Base-by-base conservation (phyloP, 2,888 invertebrate genomes). In the Amiota mariae region DNA sequence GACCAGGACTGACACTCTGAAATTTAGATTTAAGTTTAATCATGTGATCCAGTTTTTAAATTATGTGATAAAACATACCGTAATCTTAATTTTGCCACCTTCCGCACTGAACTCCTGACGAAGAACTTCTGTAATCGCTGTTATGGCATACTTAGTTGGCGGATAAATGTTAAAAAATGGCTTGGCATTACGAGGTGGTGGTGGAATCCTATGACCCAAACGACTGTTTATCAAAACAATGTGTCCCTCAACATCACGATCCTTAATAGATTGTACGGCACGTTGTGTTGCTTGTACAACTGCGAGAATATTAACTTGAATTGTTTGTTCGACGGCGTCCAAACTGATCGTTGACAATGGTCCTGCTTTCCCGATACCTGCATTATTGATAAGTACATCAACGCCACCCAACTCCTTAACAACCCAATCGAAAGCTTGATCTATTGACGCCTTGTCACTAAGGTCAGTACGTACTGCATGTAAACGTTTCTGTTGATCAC, bases 321-420 rank as follows among this genome's bases (percentile, higher is more conserved):
- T 78, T 0, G 89, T 80, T 48, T 87, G 76, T n/a, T 79, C 73
- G 1, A 83, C 47, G 2, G 70, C 56, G 0, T 67, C 57, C 1
- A 75, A 48, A 48, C 79, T 72, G 76, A 78, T 76, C 1, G 73
- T 77, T 8, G 57, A 51, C 4, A 85, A 51, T 56, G 77, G 77
- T 0, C 85, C 82, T 0, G 15, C 6, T 20, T 36, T 72, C 1
- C 76, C 3, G 1, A 91, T 79, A 1, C 91, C 93, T 8, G 93
- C 93, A 81, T 92, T 92, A 82, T 93, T 93, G 8, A 93, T 83
- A 68, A 92, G 88, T 4, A 93, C 89, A 80, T 92, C 91, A 46
- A 92, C 88, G 1, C 91, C 91, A 0, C 92, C 92, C 0, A 91
- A 80, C 1, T 89, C 85, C 6, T 88, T 77, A 12, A 91, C 89